A percentile compares a stretch with the other conserved stretches of the same genome.
These are phyloP conservation scores for Hypena proboscidalis DNA, from an alignment of 2,888 invertebrate species.

Conservation along the genomic window DNA sequence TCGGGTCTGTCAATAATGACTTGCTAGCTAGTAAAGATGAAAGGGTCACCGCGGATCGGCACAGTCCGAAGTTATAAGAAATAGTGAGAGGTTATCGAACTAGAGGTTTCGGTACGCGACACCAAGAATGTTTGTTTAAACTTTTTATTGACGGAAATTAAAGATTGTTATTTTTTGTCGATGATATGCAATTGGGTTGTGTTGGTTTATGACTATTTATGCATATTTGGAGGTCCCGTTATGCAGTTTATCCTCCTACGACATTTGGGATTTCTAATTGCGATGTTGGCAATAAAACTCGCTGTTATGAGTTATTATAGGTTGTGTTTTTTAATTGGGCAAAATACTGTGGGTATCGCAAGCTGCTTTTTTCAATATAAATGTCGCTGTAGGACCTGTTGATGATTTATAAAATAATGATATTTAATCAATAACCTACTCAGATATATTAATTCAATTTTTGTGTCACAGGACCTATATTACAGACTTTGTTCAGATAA, in stretches of 20 bases:
- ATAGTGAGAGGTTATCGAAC: slow-evolving; percentile 61
- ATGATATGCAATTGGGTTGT: not conserved
- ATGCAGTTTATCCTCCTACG: not conserved
- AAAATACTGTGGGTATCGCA: too few relatives aligned
- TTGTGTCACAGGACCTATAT: too few relatives aligned
- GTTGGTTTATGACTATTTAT: not conserved
- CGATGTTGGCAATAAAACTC: too few relatives aligned
- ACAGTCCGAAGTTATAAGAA: slow-evolving; percentile 43
- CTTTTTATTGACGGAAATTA: slow-evolving; percentile 18
- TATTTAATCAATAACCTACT: too few relatives aligned
- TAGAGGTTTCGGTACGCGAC: slow-evolving; percentile 46
- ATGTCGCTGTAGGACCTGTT: too few relatives aligned
- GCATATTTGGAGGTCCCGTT: not conserved
- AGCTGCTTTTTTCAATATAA: too few relatives aligned
- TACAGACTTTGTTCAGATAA: too few relatives aligned
- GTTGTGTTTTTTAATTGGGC: too few relatives aligned
- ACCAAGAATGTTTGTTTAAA: slow-evolving; percentile 28
- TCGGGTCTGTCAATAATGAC: slow-evolving; percentile 54
- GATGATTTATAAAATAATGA: too few relatives aligned
- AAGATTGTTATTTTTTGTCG: slow-evolving; percentile 8
- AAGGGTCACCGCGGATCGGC: slow-evolving; percentile 64
- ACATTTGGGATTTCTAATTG: not conserved
- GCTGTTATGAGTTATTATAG: not conserved
- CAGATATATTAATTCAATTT: too few relatives aligned
- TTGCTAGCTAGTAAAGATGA: slow-evolving; percentile 53